These are phyloP conservation scores for Pammene aurita DNA, from an alignment of 2,888 invertebrate genomes.

Conservation along the genomic window DNA sequence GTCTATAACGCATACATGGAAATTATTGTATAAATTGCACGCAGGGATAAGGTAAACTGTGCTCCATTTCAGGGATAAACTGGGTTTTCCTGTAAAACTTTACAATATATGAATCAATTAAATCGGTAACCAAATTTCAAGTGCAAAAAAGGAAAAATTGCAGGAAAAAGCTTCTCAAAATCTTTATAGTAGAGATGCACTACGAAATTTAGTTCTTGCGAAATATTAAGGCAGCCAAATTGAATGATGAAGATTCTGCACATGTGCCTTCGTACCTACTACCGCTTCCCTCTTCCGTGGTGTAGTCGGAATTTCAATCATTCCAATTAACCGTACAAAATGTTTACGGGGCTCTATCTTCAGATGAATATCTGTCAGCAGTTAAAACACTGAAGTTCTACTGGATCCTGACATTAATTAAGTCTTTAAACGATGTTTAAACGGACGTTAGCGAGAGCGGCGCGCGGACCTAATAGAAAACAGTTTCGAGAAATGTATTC, in stretches of 20 bases:
- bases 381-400: neutral
- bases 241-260: conserved; percentile 35
- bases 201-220: neutral
- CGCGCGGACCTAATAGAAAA: conserved; percentile 22
- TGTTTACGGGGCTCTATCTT: conserved; percentile 15
- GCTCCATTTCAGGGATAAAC: conserved; percentile 22
- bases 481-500: conserved; percentile 19
- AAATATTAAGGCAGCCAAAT: conserved; percentile 13
- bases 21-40: conserved; percentile 37
- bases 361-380: neutral
- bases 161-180: conserved; percentile 11
- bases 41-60: conserved; percentile 10
- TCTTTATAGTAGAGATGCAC: neutral
- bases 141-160: conserved; percentile 8
- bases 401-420: neutral
- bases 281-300: conserved; percentile 66
- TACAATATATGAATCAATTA: conserved; percentile 4
- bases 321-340: conserved; percentile 26
- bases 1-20: conserved; percentile 42
- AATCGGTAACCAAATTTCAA: conserved; percentile 2
- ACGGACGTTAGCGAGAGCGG: conserved; percentile 11
- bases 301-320: conserved; percentile 72
- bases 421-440: conserved; percentile 13
- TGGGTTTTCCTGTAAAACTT: conserved; percentile 25
- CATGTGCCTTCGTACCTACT: conserved; percentile 18